These are phyloP conservation scores for Antedon mediterranea DNA, from an alignment of 53 echinoderm and acorn worm genomes.

Conservation along the genomic window DNA sequence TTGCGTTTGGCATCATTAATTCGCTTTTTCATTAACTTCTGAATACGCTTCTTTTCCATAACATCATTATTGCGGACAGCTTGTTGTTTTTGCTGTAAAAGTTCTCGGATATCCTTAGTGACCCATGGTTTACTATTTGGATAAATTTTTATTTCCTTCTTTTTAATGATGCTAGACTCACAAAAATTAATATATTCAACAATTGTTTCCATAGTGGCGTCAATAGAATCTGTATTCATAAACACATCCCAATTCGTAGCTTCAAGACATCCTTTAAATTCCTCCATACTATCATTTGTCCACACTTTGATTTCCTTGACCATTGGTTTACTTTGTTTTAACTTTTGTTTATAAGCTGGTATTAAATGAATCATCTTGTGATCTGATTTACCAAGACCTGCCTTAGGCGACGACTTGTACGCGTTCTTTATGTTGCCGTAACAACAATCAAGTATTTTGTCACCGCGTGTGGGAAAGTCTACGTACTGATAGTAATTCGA, in stretches of 20 bases:
- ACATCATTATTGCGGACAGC: too few relatives aligned
- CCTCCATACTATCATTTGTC: not conserved
- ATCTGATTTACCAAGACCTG: too few relatives aligned
- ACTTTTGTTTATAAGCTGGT: slow-evolving; percentile 18
- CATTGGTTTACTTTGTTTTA: slow-evolving; percentile 7
- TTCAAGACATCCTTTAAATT: slow-evolving; percentile 5
- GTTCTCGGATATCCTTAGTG: slow-evolving; percentile 1
- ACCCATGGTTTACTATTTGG: slow-evolving; percentile 25
- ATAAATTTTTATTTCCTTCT: not conserved
- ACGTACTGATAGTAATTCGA: too few relatives aligned
- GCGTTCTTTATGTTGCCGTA: too few relatives aligned
- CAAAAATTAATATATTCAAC: slow-evolving; percentile 15
- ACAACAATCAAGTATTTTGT: too few relatives aligned
- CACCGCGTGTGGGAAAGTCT: too few relatives aligned
- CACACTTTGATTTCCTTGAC: not conserved
- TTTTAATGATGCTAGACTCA: slow-evolving; percentile 7
- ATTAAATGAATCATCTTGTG: too few relatives aligned
- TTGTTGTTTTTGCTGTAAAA: slow-evolving; percentile 2
- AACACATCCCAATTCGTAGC: slow-evolving; percentile 11
- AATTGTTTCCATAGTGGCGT: slow-evolving; percentile 1
- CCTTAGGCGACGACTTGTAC: too few relatives aligned
- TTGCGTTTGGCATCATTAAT: not conserved
- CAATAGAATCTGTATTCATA: not conserved
- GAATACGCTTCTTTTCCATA: not conserved
- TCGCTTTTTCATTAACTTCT: not conserved